Evolutionary conservation across 1,140 invertebrate genomes (phyloP), one percentile per base, ranked within the genome.

Genomic region (Phocides pigmalion): DNA sequence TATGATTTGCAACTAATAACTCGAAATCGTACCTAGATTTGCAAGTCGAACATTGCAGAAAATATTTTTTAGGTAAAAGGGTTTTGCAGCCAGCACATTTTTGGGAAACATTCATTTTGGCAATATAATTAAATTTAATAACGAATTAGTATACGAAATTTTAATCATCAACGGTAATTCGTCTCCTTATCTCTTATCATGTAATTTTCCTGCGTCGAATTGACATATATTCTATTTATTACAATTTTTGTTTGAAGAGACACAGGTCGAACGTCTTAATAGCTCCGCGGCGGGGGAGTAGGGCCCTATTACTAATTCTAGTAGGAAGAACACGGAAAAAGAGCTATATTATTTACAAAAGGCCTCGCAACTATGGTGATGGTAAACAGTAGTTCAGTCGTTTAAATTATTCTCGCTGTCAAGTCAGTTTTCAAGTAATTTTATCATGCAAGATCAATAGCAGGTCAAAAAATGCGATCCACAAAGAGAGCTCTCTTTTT

Each of bases 61-160:
- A 49, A 37, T 64, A 42, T 16, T 35, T 41, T 56, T 39, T 64
- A 17, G 51, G 62, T 37, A 64, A 19, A 11, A 35, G 32, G 11
- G 58, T 64, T 11, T 22, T 32, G 15, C 62, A 64, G 17, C 22
- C 44, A 16, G 42, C 44, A 28, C 62, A 64, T 62, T 62, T 62
- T 47, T 54, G 32, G 3, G 32, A n/a, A 4, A n/a, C n/a, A n/a
- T 8, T 35, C 32, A 35, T 35, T 2, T 35, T 35, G n/a, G n/a
- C n/a, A n/a, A n/a, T n/a, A n/a, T n/a, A n/a, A n/a, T n/a, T n/a
- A n/a, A n/a, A n/a, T n/a, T 35, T 35, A 35, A 2, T 35, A 8
- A 28, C 9, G n/a, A n/a, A 22, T 9, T 9, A 4, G 8, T 35
- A 35, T n/a, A 1, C 11, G 22, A 22, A 22, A 22, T 35, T 35